Conservation (phyloP, 1,140 invertebrate species). For the Pararge aegeria region DNA sequence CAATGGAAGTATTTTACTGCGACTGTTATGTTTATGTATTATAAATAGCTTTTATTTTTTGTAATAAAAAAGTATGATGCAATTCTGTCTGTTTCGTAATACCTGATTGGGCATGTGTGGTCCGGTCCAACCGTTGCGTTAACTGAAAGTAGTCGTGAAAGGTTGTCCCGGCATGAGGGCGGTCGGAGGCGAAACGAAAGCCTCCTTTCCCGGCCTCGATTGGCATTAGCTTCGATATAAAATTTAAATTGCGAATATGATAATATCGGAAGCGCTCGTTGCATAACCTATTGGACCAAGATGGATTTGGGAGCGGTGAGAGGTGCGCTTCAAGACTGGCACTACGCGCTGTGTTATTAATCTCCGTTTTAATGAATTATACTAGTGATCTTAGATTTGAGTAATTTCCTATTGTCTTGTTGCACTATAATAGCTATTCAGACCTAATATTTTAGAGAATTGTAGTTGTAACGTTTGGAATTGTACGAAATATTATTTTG, state of each 20-base stretch:
- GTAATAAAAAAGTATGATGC: constrained; percentile 71
- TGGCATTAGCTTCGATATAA: constrained; percentile 42
- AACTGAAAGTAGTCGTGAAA: constrained; percentile 70
- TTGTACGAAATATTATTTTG: too few species aligned
- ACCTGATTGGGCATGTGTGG: constrained; percentile 14
- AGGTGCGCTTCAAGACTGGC: constrained; percentile 1
- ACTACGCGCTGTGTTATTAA: constrained; percentile 34
- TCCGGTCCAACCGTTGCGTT: constrained; percentile 41
- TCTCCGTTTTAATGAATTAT: constrained; percentile 50
- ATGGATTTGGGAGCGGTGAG: not conserved
- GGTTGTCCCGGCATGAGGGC: constrained; percentile 43
- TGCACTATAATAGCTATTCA: not conserved
- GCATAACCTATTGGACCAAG: constrained; percentile 6
- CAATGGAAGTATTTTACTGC: constrained; percentile 62
- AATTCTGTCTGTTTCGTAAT: constrained; percentile 48
- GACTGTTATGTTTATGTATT: constrained; percentile 74
- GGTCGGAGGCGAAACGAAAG: constrained; percentile 37
- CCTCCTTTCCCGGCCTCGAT: constrained; percentile 31
- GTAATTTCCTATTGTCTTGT: constrained; percentile 38
- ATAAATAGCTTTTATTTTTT: constrained; percentile 72
- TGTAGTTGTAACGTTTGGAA: too few species aligned
- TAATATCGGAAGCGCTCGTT: constrained; percentile 4
- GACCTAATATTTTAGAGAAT: too few species aligned
- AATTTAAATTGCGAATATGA: constrained; percentile 39
- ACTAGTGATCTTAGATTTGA: constrained; percentile 51